Base-by-base conservation (phyloP, 2,113 vertebrate genomes). In the Pollachius pollachius region DNA sequence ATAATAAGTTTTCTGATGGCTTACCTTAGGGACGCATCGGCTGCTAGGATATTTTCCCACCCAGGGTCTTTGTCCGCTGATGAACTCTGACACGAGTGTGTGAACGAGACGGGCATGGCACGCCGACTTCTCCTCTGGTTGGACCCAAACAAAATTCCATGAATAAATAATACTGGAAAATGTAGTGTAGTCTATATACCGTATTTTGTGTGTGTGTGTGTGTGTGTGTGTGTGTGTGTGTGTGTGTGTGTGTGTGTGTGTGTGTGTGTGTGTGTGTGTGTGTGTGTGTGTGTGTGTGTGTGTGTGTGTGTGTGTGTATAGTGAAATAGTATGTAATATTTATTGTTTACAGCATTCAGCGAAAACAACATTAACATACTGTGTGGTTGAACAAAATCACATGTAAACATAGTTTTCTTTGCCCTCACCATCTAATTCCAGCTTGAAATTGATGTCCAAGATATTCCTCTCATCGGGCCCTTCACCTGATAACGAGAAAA, bases 361-460 rank as follows among this genome's bases (percentile, higher is more conserved):
- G 6, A 66, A 30, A 48, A 30, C 5, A 72, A 18, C 3, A 17
- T 6, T 23, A 3, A 58, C 27, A 70, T 16, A 1, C 52, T 34
- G 30, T 12, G 6, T 48, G 2, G 16, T 6, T 6, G 1, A 59
- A 17, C 1, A 4, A 21, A 1, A 18, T 18, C 3, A 18, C n/a
- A 15, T 16, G n/a, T 54, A 59, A 15, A 56, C 34, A 65, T 34
- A 2, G 11, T n/a, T 4, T 9, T 6, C 69, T 52, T 21, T 62
- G 19, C 54, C 41, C 87, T 90, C 41, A 93, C 91, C 89, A 73
- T 92, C 75, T 2, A 92, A 70, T 4, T 81, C 77, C 54, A 82
- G 67, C 17, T 69, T 82, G 67, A 92, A 90, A 17, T 52, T 21
- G 65, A 91, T 77, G 21, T 81, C 18, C 15, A 64, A 67, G 57